phyloP scores from a whole-genome alignment of 2,888 invertebrate species.

The Abrostola triplasia region DNA sequence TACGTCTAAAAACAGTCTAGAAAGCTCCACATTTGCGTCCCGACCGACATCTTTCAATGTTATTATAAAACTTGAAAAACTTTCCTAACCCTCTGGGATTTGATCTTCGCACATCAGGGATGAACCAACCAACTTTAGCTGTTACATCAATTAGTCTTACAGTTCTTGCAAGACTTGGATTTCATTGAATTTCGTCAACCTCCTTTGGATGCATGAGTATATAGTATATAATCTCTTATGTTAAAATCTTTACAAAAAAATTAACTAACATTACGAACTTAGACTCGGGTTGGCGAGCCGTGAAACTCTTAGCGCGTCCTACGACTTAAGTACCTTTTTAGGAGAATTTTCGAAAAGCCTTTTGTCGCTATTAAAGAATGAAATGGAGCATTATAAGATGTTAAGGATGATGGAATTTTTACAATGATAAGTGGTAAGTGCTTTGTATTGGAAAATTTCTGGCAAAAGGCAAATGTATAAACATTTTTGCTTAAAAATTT shows the following conservation, averaged over 20 bases:
- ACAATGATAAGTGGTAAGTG: background rate
- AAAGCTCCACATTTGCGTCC: no score
- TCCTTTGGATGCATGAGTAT: background rate
- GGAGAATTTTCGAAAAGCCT: slow-evolving; percentile 34
- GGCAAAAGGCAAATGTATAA: background rate
- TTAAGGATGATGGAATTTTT: slow-evolving; percentile 3
- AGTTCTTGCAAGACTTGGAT: no score
- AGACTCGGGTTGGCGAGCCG: slow-evolving; percentile 13
- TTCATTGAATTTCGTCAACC: no score
- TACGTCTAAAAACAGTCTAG: no score
- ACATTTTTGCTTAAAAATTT: no score
- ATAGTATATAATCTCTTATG: background rate
- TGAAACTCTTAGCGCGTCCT: slow-evolving; percentile 21
- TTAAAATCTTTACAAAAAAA: background rate
- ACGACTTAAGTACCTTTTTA: slow-evolving; percentile 42
- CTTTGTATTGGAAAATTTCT: background rate
- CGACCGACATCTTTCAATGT: no score
- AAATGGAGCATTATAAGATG: slow-evolving; percentile 26
- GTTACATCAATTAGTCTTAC: no score
- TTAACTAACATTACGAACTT: slow-evolving; percentile 1
- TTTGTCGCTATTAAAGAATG: slow-evolving; percentile 32
- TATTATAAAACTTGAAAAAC: no score
- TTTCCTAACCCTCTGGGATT: no score
- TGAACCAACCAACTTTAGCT: no score
- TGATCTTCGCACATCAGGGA: no score